These are phyloP conservation scores for Drosophila stalkeri DNA, from an alignment of 2,888 invertebrate species.

Conservation along the genomic window DNA sequence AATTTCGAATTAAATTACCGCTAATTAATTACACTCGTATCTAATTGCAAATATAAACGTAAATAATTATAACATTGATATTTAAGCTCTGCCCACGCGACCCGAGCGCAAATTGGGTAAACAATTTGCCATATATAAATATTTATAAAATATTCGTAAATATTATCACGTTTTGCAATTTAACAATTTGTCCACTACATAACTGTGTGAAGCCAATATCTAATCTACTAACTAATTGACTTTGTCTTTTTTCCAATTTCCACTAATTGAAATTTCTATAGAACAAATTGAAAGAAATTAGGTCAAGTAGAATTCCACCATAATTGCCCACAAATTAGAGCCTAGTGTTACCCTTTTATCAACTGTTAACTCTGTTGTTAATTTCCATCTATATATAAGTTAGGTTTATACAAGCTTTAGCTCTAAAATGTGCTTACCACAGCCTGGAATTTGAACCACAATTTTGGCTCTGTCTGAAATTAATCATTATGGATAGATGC, in stretches of 20 bases:
- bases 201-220: background rate
- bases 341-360: background rate
- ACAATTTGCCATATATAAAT: background rate
- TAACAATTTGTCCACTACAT: background rate
- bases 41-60: slow-evolving; percentile 2
- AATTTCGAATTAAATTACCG: slow-evolving; percentile 10
- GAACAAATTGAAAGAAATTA: background rate
- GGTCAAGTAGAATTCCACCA: background rate
- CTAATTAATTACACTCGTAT: slow-evolving; percentile 19
- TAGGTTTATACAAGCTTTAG: background rate
- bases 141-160: background rate
- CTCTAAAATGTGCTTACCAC: background rate
- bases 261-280: background rate
- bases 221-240: slow-evolving; percentile 12
- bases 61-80: slow-evolving; percentile 4
- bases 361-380: background rate
- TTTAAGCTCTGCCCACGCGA: background rate
- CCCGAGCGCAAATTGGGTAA: background rate
- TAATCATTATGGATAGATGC: background rate
- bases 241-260: background rate
- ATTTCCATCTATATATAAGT: too few species aligned
- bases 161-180: background rate
- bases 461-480: too few species aligned
- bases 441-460: background rate
- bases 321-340: background rate